These are phyloP conservation scores for Brachionus plicatilis DNA, from an alignment of 1,140 invertebrate genomes.

Conservation along the genomic window DNA sequence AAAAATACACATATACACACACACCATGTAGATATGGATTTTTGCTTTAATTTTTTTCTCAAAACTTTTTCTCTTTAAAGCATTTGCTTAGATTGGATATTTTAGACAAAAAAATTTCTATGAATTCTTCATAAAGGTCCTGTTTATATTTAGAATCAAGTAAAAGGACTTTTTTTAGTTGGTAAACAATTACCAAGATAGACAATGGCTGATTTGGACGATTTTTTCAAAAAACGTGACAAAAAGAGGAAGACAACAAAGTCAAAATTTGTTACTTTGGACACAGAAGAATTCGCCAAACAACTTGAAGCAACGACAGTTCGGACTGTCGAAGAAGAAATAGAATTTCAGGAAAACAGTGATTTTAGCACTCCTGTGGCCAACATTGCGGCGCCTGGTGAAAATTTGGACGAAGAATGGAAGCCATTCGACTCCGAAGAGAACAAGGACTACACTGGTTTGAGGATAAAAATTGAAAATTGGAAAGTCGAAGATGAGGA, in stretches of 20 bases:
- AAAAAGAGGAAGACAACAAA: slow-evolving; percentile 35
- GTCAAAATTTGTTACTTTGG: slow-evolving; percentile 26
- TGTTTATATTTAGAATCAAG: background rate
- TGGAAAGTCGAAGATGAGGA: slow-evolving; percentile 39
- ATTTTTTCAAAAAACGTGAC: slow-evolving; percentile 40
- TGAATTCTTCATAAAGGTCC: background rate
- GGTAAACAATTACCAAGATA: background rate
- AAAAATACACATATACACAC: background rate
- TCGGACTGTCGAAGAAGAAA: slow-evolving; percentile 10
- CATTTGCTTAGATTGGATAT: background rate
- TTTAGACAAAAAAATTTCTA: background rate
- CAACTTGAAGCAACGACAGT: slow-evolving; percentile 15
- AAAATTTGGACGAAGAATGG: slow-evolving; percentile 39
- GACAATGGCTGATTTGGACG: slow-evolving; percentile 35
- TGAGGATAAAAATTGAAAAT: slow-evolving; percentile 35
- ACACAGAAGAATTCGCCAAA: slow-evolving; percentile 30
- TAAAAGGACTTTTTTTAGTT: background rate
- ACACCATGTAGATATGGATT: background rate
- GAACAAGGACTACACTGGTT: slow-evolving; percentile 31
- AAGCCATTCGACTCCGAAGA: slow-evolving; percentile 39
- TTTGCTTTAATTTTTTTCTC: background rate
- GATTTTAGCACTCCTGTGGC: background rate
- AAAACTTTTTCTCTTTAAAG: background rate
- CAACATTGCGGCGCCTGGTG: background rate
- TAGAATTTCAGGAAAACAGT: background rate